Base-by-base conservation (phyloP, 1,140 invertebrate genomes). In the Drosophila mauritiana region DNA sequence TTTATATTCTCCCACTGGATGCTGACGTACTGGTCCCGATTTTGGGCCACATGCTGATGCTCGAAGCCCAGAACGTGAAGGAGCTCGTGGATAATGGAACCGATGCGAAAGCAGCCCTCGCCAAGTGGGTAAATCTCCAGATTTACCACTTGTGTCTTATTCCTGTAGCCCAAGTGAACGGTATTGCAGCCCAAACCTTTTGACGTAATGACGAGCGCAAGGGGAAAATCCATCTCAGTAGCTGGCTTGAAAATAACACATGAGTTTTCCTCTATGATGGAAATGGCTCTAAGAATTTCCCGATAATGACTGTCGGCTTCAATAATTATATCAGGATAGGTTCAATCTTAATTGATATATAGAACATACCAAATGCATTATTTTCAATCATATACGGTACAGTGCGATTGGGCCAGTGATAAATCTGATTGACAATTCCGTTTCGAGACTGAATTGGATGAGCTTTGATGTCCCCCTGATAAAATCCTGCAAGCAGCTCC, bases 71-170 rank as follows among this genome's bases (percentile, higher is more conserved):
- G 79, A 0, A 93, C 92, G 68, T 96, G 95, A 52, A 95, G 92
- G 1, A 96, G 73, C 90, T 96, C 95, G 69, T 96, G 95, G 2
- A 95, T 92, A 11, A 95, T 92, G 1, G 93, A 93, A 1, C 93
- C 93, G 31, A 93, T 91, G 0, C 92, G 90, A 61, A 94, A 93
- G 59, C 94, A 94, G 4, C 93, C 93, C 0, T 78, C 53, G 0
- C 93, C 93, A 0, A 93, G 80, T n/a, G 91, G 86, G 7, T 84
- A 83, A 2, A 80, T 75, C 10, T 92, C 80, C 4, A 94, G 62
- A 68, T 94, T 94, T 13, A 94, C 64, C 4, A 86, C 74, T 76
- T 93, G 93, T n/a, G 86, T 88, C 2, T 88, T 91, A 6, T 92
- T 92, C 52, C 91, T 86, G 61, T 92, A 94, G 4, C 94, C 94